Percentiles rank a stretch among this genome's conserved stretches.
Conservation (phyloP, 1,140 invertebrate species). For the Lutraria rhynchaena region DNA sequence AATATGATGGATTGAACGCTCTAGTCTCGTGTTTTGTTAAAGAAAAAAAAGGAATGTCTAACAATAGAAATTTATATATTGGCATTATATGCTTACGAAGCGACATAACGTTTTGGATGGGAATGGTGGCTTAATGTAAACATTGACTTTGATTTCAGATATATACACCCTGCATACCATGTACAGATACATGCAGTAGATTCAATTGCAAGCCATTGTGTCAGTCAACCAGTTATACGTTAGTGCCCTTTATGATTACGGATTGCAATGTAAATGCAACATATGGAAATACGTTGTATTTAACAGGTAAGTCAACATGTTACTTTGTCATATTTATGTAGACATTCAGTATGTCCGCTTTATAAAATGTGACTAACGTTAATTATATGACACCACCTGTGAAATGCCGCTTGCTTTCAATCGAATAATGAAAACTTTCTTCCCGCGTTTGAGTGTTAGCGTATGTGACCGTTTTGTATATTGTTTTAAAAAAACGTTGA, state of each 20-base stretch:
- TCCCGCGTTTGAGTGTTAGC: too few relatives aligned
- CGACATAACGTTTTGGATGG: too few relatives aligned
- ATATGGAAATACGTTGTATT: neutral
- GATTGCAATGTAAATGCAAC: neutral
- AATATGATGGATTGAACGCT: too few relatives aligned
- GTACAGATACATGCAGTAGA: slow-evolving; percentile 12
- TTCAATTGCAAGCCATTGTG: neutral
- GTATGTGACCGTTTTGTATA: neutral
- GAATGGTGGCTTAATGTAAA: too few relatives aligned
- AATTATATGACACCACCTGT: too few relatives aligned
- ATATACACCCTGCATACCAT: slow-evolving; percentile 14
- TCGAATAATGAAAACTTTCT: too few relatives aligned
- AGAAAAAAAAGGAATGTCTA: too few relatives aligned
- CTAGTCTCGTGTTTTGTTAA: too few relatives aligned
- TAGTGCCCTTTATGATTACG: neutral
- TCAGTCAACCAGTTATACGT: neutral
- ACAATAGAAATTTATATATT: too few relatives aligned
- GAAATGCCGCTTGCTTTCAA: too few relatives aligned
- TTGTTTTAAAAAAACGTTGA: neutral
- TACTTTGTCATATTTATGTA: neutral
- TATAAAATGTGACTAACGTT: neutral
- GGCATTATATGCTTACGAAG: too few relatives aligned
- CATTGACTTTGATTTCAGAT: slow-evolving; percentile 29
- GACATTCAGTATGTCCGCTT: neutral
- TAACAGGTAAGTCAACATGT: slow-evolving; percentile 1